A percentile compares a stretch with the other conserved stretches of the same genome.
Evolutionary conservation across 1,140 invertebrate species (phyloP).

Genomic region (Penaeus japonicus): DNA sequence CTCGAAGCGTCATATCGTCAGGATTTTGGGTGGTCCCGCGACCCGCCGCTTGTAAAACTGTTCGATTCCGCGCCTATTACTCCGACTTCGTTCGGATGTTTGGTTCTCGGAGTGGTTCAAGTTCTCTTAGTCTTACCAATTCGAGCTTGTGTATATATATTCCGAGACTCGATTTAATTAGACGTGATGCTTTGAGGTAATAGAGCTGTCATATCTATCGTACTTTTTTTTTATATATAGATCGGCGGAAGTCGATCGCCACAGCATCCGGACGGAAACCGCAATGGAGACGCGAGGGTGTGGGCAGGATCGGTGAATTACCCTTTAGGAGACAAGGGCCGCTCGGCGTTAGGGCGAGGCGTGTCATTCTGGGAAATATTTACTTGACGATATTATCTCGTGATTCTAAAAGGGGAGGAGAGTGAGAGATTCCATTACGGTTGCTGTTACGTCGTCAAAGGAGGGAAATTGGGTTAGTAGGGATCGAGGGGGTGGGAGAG

Average conservation of each 20-base stretch:
- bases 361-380: constrained; percentile 32
- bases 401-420: neutral
- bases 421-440: neutral
- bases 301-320: constrained; percentile 37
- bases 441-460: neutral
- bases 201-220: neutral
- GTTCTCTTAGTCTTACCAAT: too few relatives aligned
- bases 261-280: neutral
- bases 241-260: neutral
- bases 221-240: neutral
- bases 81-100: too few relatives aligned
- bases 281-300: constrained; percentile 28
- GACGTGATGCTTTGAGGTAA: neutral
- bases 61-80: too few relatives aligned
- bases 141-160: too few relatives aligned
- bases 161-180: too few relatives aligned
- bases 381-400: constrained; percentile 25
- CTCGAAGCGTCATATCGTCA: too few relatives aligned
- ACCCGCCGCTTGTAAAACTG: too few relatives aligned
- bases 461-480: neutral
- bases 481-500: neutral
- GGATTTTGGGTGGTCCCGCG: too few relatives aligned
- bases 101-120: too few relatives aligned
- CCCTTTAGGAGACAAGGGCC: constrained; percentile 36
- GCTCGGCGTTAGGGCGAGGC: neutral